Base-by-base conservation (phyloP, 2,797 vertebrate species). In the Cuculus canorus region DNA sequence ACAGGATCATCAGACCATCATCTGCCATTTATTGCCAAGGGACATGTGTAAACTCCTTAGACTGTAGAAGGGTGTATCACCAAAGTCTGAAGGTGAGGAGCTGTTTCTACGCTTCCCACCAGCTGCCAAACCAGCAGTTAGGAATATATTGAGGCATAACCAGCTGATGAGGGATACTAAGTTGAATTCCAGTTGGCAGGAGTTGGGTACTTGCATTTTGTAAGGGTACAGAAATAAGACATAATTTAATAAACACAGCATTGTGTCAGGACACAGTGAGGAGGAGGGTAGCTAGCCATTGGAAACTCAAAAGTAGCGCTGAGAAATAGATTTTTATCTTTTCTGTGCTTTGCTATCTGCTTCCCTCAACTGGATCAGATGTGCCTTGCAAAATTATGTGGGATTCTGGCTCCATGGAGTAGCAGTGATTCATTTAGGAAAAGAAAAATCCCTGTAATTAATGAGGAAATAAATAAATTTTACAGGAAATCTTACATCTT, bases 141-240 rank as follows among this genome's bases (percentile, higher is more conserved):
- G 3, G 9, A 47, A 35, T 9, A 5, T 4, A 37, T 33, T 8
- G 19, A 50, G 13, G 30, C 33, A 23, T 5, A 35, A 59, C 19
- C 28, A 52, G 27, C 9, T 28, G 76, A 12, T 15, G 30, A 78
- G 41, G 32, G 53, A 57, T n/a, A 30, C 10, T 15, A 57, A 33
- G 3, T 3, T 11, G 60, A 84, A 21, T 23, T 48, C 13, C 27
- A 27, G 2, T 1, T 0, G 1, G 10, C 45, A 45, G 28, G 17
- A 60, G 19, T 3, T 48, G 5, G 17, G 16, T 4, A 7, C 11
- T 30, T 15, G 2, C 0, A 57, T 79, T 32, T 54, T 48, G 21
- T 37, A 48, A 78, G 32, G 13, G 15, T 5, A 25, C 3, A 60
- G 47, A 68, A 86, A 48, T 54, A 28, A 73, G 14, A 18, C 8